Percentiles rank a stretch among this genome's conserved stretches.
These are phyloP conservation scores for Perccottus glenii DNA, from an alignment of 2,113 vertebrate species.

Conservation along the genomic window DNA sequence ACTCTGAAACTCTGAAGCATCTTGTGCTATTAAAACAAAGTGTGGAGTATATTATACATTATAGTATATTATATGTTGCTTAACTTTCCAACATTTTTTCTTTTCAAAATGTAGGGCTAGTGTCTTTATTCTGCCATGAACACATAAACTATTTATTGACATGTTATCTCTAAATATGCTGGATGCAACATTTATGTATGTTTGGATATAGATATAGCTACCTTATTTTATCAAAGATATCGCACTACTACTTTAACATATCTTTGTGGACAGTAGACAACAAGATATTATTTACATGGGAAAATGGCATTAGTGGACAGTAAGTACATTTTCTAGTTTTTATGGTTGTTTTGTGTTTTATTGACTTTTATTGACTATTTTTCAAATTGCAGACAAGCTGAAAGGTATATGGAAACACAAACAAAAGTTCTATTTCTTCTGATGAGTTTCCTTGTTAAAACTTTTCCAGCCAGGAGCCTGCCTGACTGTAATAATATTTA, in stretches of 20 bases:
- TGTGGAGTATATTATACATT: background rate
- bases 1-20: constrained; percentile 26
- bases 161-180: too few relatives aligned
- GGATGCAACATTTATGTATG: too few relatives aligned
- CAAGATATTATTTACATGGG: constrained; percentile 59
- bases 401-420: constrained; percentile 36
- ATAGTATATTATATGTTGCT: background rate
- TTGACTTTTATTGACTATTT: background rate
- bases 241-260: background rate
- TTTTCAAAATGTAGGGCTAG: too few relatives aligned
- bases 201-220: background rate
- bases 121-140: too few relatives aligned
- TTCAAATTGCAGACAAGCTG: background rate
- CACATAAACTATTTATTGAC: too few relatives aligned
- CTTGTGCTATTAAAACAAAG: background rate
- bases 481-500: constrained; percentile 69
- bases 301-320: constrained; percentile 66
- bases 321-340: constrained; percentile 43
- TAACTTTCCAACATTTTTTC: too few relatives aligned
- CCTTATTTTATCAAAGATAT: background rate
- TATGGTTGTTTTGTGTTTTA: background rate
- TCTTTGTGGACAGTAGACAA: constrained; percentile 49
- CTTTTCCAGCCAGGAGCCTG: constrained; percentile 57
- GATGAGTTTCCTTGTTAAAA: constrained; percentile 66
- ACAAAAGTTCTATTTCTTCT: constrained; percentile 48